Evolutionary conservation across 2,888 invertebrate species (phyloP).

Genomic region (Eremobia ochroleuca): DNA sequence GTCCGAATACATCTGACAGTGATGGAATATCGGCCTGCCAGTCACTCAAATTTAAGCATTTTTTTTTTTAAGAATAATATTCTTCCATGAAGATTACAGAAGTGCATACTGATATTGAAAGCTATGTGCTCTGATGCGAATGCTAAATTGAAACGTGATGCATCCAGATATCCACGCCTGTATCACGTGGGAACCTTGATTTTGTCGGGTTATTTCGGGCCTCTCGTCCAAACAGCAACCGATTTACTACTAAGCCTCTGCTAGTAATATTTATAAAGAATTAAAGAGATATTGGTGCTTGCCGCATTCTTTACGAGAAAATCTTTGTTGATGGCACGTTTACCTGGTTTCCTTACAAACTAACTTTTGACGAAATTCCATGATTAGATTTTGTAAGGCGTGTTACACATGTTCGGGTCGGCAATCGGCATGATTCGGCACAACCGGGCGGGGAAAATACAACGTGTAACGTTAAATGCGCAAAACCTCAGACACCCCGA

Average conservation of each 20-base stretch:
- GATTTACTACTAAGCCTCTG: constrained; percentile 57
- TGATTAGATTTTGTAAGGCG: background rate
- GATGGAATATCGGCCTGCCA: background rate
- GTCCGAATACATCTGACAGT: background rate
- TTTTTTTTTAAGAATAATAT: background rate
- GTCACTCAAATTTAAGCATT: background rate
- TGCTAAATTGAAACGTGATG: constrained; percentile 42
- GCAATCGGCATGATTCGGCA: no score
- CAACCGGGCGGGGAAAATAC: no score
- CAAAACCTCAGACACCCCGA: no score
- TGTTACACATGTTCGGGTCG: background rate
- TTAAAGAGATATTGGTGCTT: constrained; percentile 47
- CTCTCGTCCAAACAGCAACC: constrained; percentile 58
- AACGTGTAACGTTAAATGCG: no score
- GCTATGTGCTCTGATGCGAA: background rate
- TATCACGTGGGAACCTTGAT: constrained; percentile 71
- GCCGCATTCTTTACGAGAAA: constrained; percentile 31
- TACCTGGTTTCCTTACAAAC: constrained; percentile 2
- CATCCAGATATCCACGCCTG: constrained; percentile 27
- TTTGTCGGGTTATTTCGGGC: constrained; percentile 71
- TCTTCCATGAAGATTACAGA: background rate
- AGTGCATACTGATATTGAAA: background rate
- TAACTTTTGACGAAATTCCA: background rate
- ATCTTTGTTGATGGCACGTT: constrained; percentile 2
- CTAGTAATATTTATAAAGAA: constrained; percentile 64